Evolutionary conservation across 2,797 vertebrate species (phyloP).

Genomic region (Antrozous pallidus): DNA sequence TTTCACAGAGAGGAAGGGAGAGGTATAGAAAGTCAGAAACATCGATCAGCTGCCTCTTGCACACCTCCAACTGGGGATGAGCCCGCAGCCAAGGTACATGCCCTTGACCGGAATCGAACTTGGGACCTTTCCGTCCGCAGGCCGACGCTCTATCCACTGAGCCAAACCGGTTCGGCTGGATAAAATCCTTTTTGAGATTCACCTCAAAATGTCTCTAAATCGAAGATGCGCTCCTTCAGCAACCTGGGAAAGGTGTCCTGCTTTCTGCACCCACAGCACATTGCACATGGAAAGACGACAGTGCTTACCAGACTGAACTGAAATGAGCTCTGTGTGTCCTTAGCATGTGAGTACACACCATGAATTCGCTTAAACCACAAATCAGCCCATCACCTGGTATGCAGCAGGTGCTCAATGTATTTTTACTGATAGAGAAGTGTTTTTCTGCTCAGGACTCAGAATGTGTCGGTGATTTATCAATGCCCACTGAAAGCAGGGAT

Average conservation of each 20-base stretch:
- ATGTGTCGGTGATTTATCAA: background rate
- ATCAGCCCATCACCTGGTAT: background rate
- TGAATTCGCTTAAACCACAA: background rate
- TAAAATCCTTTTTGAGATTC: constrained; percentile 13
- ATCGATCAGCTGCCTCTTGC: no score
- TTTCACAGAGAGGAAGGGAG: no score
- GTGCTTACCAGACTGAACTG: background rate
- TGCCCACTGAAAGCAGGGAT: background rate
- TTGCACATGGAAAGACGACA: background rate
- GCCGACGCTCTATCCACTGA: no score
- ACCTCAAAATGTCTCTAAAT: background rate
- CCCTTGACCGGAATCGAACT: no score
- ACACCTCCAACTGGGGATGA: no score
- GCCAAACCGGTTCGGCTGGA: no score
- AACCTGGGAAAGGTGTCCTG: background rate
- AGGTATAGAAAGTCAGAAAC: no score
- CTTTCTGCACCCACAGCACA: background rate
- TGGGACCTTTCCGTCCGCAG: no score
- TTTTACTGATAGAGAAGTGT: background rate
- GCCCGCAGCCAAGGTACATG: no score
- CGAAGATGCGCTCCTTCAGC: background rate
- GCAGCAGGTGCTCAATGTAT: background rate
- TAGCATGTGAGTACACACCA: background rate
- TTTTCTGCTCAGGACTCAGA: background rate
- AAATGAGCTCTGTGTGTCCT: background rate